Conservation (phyloP, 2,888 invertebrate genomes). For the Anarsia innoxiella region DNA sequence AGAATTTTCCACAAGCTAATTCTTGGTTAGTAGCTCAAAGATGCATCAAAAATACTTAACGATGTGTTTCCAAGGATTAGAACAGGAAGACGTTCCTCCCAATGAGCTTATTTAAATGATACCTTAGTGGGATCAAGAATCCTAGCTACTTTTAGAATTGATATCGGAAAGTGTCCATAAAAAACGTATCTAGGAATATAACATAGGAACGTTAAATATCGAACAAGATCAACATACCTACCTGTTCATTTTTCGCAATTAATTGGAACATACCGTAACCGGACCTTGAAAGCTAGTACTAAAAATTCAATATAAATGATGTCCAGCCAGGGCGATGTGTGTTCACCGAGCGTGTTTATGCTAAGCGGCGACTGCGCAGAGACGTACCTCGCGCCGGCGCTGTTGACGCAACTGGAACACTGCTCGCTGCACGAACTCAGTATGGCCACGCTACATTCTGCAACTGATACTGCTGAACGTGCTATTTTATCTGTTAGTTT, state of each 20-base stretch:
- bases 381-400: conserved; percentile 81
- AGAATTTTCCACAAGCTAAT: conserved; percentile 19
- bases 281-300: too few relatives aligned
- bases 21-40: neutral
- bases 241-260: neutral
- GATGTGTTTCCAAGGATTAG: neutral
- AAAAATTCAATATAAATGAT: too few relatives aligned
- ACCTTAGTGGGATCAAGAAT: too few relatives aligned
- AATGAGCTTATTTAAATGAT: neutral
- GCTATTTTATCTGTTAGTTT: neutral
- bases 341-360: conserved; percentile 41
- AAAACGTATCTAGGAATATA: too few relatives aligned
- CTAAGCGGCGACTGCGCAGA: conserved; percentile 71
- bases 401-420: conserved; percentile 85
- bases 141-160: too few relatives aligned
- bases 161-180: neutral
- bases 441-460: conserved; percentile 38
- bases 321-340: conserved; percentile 4
- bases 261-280: too few relatives aligned
- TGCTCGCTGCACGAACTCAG: conserved; percentile 83
- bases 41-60: neutral
- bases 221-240: neutral
- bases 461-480: neutral
- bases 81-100: neutral
- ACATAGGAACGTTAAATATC: too few relatives aligned